Conservation (phyloP, 1,140 invertebrate species). For the Lasaia peninsularis region DNA sequence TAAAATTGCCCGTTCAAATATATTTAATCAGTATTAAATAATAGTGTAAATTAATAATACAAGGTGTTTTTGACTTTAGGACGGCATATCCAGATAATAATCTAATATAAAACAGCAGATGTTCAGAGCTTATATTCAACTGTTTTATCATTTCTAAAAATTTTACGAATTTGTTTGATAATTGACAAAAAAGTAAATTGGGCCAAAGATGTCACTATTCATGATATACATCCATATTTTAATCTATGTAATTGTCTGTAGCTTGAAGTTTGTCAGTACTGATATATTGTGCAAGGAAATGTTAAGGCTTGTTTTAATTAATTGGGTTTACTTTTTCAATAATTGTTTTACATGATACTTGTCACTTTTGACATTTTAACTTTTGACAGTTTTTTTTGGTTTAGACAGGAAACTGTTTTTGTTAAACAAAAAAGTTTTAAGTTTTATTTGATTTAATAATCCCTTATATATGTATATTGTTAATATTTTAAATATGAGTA, state of each 20-base stretch:
- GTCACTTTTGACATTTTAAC: no score
- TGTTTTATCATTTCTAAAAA: neutral
- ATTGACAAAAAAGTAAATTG: neutral
- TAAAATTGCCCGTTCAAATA: constrained; percentile 15
- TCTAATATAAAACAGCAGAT: neutral
- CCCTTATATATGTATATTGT: no score
- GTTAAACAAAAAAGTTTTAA: no score
- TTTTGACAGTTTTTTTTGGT: no score
- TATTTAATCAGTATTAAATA: constrained; percentile 17
- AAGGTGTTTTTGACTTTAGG: neutral
- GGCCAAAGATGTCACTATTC: neutral
- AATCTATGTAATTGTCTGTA: neutral
- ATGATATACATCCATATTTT: neutral
- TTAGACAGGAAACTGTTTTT: no score
- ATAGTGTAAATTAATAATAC: neutral
- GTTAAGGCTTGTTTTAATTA: no score
- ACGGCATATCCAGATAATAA: neutral
- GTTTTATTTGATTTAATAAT: no score
- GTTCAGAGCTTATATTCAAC: neutral
- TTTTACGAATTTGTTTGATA: neutral
- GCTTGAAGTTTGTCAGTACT: neutral
- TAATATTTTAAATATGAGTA: no score
- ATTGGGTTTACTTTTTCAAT: no score
- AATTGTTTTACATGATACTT: no score
- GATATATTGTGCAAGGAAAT: neutral